Conservation (phyloP, 2,888 invertebrate species). For the Stenichneumon culpator region DNA sequence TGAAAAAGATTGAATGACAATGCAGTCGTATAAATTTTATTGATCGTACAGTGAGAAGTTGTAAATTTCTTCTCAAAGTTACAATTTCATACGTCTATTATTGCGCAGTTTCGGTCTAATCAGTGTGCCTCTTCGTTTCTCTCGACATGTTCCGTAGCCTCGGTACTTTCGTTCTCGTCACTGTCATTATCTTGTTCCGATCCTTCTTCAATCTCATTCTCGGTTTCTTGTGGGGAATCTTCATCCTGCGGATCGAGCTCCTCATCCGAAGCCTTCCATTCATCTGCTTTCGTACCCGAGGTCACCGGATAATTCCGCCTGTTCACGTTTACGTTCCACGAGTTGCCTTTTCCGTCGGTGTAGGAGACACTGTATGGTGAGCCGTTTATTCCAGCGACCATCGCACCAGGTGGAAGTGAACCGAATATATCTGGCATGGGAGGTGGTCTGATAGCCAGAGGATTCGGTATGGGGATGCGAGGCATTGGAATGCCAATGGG, state of each 20-base stretch:
- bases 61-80: neutral
- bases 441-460: neutral
- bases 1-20: neutral
- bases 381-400: constrained; percentile 17
- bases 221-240: neutral
- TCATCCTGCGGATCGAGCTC: neutral
- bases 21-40: constrained; percentile 6
- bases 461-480: neutral
- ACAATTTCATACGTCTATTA: neutral
- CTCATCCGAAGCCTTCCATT: neutral
- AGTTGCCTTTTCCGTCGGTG: constrained; percentile 63
- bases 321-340: constrained; percentile 66
- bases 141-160: neutral
- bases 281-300: neutral
- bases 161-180: neutral
- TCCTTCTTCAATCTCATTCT: neutral
- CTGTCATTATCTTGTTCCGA: neutral
- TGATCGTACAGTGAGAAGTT: neutral
- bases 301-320: constrained; percentile 37
- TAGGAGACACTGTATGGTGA: constrained; percentile 64
- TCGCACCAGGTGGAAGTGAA: constrained; percentile 42
- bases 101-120: too few relatives aligned
- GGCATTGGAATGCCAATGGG: constrained; percentile 5
- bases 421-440: constrained; percentile 21
- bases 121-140: neutral